These are phyloP conservation scores for Syrmaticus mikado DNA, from an alignment of 2,113 vertebrate genomes.

Conservation along the genomic window DNA sequence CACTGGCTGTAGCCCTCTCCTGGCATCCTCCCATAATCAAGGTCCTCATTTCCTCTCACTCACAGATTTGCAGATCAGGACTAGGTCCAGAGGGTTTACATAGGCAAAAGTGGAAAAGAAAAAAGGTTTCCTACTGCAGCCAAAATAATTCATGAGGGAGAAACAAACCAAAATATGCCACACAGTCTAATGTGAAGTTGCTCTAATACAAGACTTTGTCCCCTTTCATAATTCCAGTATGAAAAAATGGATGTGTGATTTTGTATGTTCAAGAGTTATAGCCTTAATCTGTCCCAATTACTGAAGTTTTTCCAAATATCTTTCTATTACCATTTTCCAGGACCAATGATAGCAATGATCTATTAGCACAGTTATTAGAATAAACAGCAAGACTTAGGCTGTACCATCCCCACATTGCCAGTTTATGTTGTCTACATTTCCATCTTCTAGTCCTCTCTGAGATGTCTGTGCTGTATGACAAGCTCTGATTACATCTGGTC, in stretches of 20 bases:
- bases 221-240: background rate
- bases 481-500: rapidly evolving
- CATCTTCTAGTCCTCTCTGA: background rate
- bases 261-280: background rate
- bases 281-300: background rate
- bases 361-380: background rate
- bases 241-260: background rate
- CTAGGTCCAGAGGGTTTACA: background rate
- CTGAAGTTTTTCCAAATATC: background rate
- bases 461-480: too few relatives aligned
- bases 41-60: background rate
- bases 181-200: background rate
- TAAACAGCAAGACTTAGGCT: background rate
- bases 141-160: background rate
- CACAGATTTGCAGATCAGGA: background rate
- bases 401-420: too few relatives aligned
- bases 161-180: background rate
- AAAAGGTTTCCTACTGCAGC: background rate
- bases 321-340: background rate
- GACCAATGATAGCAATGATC: background rate
- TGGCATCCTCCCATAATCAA: rapidly evolving
- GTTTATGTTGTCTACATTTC: background rate
- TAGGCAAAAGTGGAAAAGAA: background rate
- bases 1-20: background rate
- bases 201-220: background rate